Base-by-base conservation (phyloP, 1,140 invertebrate species). In the Ctenoplectra terminalis region DNA sequence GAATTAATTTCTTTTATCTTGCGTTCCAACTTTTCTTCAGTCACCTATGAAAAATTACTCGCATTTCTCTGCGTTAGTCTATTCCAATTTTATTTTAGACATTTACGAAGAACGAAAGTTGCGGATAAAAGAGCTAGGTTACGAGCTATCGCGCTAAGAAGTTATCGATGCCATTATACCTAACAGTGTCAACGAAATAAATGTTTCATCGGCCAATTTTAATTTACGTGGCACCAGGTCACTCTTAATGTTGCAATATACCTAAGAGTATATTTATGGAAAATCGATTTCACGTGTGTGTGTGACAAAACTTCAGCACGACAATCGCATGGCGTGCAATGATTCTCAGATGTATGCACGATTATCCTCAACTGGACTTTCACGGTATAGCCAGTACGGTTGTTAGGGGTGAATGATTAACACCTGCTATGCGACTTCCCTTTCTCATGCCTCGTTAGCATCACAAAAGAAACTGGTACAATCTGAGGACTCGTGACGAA, bases 401-500 rank as follows among this genome's bases (percentile, higher is more conserved):
- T 29, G 26, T 67, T 67, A 46, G 40, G 37, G 15, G 40, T 67
- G 64, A 67, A 67, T 67, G 64, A 67, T 67, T 67, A 67, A 67
- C 40, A 67, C 26, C 40, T 66, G 37, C 26, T 37, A 43, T 29
- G 26, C 46, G 26, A 29, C 64, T 67, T 67, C 63, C 37, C 63
- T 64, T 64, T 43, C 17, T 67, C 64, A 46, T 67, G 46, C 37
- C 40, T 46, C 40, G 64, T 66, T 67, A 67, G 26, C 40, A 67
- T 29, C n/a, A 46, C 64, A 46, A 64, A 48, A 64, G 63, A 64
- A 43, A 29, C 15, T 34, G 4, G 2, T 20, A 66, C 20, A 46
- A 23, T 46, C 40, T 20, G 17, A 9, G 1, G 11, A 5, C 0
- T 13, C 11, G 6, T 26, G n/a, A 6, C n/a, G 13, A 64, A 40